Conservation (phyloP, 2,888 invertebrate species). For the Saturnia pavonia region DNA sequence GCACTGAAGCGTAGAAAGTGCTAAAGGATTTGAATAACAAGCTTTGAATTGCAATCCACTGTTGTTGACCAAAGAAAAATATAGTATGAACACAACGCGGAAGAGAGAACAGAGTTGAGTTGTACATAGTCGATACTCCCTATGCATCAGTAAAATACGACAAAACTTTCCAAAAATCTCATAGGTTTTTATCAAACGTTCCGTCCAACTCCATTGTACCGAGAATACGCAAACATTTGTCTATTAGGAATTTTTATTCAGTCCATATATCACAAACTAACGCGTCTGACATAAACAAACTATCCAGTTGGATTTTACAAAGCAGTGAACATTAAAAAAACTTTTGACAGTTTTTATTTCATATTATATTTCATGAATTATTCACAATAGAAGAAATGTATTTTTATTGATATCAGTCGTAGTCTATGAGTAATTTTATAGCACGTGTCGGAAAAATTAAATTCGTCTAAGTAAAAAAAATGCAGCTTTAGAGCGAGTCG, state of each 20-base stretch:
- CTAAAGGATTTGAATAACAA: conserved; percentile 42
- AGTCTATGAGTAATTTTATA: background rate
- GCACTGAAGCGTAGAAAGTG: conserved; percentile 59
- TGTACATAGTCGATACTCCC: conserved; percentile 52
- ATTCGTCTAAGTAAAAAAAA: conserved; percentile 11
- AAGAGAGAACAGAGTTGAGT: conserved; percentile 38
- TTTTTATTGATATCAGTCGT: no score
- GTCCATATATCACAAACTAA: conserved; percentile 63
- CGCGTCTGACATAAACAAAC: conserved; percentile 57
- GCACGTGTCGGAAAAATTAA: conserved; percentile 4
- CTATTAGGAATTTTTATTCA: conserved; percentile 58
- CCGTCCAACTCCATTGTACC: conserved; percentile 42
- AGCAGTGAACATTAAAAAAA: conserved; percentile 55
- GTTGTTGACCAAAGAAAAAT: conserved; percentile 49
- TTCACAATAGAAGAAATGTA: background rate
- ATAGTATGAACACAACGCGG: conserved; percentile 24
- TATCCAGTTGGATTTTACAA: conserved; percentile 51
- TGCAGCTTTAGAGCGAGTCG: no score
- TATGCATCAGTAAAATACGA: conserved; percentile 39
- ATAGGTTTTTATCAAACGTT: conserved; percentile 55
- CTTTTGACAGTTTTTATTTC: conserved; percentile 36
- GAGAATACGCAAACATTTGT: conserved; percentile 57
- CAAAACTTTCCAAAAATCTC: conserved; percentile 53
- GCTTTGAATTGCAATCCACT: conserved; percentile 60
- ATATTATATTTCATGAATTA: conserved; percentile 2